A percentile compares a stretch with the other conserved stretches of the same genome.
Conservation (phyloP, 92 coral and sea anemone species). For the Porites evermanni region DNA sequence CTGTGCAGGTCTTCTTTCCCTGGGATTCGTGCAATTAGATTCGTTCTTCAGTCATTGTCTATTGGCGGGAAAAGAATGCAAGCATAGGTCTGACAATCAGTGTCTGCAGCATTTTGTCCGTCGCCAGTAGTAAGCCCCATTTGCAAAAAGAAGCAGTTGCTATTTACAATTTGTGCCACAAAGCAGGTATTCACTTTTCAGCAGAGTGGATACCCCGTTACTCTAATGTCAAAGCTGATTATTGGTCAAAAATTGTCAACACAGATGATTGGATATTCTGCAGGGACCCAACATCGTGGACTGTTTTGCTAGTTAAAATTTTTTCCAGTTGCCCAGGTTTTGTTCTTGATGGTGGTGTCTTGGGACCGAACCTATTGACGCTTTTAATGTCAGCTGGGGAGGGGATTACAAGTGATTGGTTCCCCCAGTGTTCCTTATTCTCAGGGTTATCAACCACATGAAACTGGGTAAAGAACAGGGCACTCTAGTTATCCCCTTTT, state of each 20-base stretch:
- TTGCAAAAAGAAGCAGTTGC: conserved; percentile 58
- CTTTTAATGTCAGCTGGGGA: conserved; percentile 63
- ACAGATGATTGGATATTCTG: conserved; percentile 36
- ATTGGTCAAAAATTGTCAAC: conserved; percentile 69
- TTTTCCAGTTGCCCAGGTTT: conserved; percentile 23
- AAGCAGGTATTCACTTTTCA: conserved; percentile 50
- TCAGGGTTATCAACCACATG: conserved; percentile 51
- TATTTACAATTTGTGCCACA: conserved; percentile 38
- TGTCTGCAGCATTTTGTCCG: conserved; percentile 23
- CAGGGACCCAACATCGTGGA: conserved; percentile 54
- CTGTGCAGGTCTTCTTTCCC: conserved; percentile 44
- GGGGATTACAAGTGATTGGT: conserved; percentile 75
- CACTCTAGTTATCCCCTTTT: conserved; percentile 21
- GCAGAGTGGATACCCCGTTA: conserved; percentile 66
- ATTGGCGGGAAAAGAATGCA: not conserved
- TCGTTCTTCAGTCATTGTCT: conserved; percentile 41
- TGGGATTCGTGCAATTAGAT: conserved; percentile 46
- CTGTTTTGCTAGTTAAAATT: conserved; percentile 49
- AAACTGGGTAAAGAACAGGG: conserved; percentile 18
- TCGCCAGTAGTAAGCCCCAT: conserved; percentile 32
- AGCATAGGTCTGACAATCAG: not conserved
- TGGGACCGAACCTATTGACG: conserved; percentile 63
- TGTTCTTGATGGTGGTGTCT: conserved; percentile 51
- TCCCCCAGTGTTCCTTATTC: conserved; percentile 58
- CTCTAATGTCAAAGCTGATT: conserved; percentile 61